Conservation (phyloP, 2,797 vertebrate genomes). For the Micropoecilia bifurca region DNA sequence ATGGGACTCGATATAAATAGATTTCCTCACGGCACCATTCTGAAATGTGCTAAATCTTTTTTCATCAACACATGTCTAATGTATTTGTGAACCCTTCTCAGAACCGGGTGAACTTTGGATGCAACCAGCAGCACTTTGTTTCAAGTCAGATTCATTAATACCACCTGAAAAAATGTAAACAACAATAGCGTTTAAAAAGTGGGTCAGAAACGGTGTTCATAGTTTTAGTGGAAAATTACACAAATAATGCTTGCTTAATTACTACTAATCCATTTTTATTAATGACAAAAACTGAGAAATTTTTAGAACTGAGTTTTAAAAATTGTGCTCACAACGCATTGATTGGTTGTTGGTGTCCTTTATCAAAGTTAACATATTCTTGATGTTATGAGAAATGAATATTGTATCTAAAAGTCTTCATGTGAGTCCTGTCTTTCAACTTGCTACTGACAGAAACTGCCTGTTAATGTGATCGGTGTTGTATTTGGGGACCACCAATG, state of each 20-base stretch:
- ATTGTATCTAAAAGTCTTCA: conserved; percentile 39
- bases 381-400: conserved; percentile 16
- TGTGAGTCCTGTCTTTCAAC: conserved; percentile 68
- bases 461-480: conserved; percentile 74
- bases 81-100: background rate
- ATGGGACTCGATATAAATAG: background rate
- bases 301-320: background rate
- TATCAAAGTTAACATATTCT: background rate
- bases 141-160: background rate
- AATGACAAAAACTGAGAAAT: background rate
- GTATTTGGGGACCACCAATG: conserved; percentile 75
- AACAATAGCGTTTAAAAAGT: background rate
- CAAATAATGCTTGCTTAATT: background rate
- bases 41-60: background rate
- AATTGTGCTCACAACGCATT: background rate
- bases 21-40: background rate
- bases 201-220: background rate
- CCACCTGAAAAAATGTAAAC: background rate
- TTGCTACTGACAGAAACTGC: conserved; percentile 75
- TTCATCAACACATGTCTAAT: background rate
- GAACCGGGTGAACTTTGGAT: background rate
- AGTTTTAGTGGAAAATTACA: background rate
- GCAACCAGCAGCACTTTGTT: background rate
- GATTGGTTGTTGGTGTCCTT: background rate
- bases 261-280: too few relatives aligned